Base-by-base conservation (phyloP, 1,140 invertebrate species). In the Spodoptera frugiperda region DNA sequence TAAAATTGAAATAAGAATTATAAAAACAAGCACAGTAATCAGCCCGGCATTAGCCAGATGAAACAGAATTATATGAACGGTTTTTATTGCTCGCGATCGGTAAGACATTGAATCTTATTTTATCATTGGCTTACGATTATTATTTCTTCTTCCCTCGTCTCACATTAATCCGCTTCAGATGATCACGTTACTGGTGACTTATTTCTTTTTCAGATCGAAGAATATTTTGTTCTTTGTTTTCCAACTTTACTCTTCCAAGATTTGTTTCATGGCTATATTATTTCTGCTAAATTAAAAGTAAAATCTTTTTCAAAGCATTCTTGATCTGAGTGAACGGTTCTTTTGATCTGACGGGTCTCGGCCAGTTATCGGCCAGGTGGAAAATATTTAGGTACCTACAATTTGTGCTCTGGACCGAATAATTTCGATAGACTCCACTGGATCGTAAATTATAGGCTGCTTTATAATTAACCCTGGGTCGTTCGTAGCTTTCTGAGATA, bases 341-440 rank as follows among this genome's bases (percentile, higher is more conserved):
- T 81, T 85, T 87, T 87, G 83, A 87, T 84, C 61, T 46, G 33
- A 51, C 65, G 73, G 54, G 67, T 57, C 30, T 79, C 71, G 76
- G 77, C 46, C 67, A 21, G 55, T 39, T 67, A 33, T 59, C 80
- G 75, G 71, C 67, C 80, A 73, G 67, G 72, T 78, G 83, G 79
- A 85, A 83, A 75, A 80, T 80, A 79, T 81, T 79, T 74, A 39
- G 33, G 33, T 39, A 39, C 33, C 33, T 39, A 76, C 61, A 48
- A 53, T 76, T 75, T 85, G 78, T 76, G 78, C 82, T 76, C 10
- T 63, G 82, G 78, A 78, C 76, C 76, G 76, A 59, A 77, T 73
- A 54, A 77, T 67, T 78, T 65, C 54, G 59, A 61, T 61, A 59
- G 53, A 55, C 76, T 44, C 65, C 48, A 33, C 12, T 68, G 46